Evolutionary conservation across 1,140 invertebrate genomes (phyloP).

Genomic region (Meloidogyne exigua): DNA sequence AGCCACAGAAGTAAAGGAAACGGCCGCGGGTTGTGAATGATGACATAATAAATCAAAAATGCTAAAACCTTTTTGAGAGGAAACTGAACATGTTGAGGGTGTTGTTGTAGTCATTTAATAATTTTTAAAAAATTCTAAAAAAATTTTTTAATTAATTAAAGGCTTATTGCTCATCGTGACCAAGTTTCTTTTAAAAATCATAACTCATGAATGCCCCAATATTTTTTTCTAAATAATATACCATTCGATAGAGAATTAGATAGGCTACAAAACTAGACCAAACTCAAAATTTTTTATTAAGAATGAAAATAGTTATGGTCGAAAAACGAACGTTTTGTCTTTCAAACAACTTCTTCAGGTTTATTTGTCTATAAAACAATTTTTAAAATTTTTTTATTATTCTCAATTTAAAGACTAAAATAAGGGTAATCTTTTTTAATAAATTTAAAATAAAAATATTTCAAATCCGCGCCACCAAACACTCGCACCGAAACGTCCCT

Average conservation of each 20-base stretch:
- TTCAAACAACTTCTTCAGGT: not conserved
- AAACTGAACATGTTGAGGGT: not conserved
- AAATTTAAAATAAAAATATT: no score
- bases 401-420: no score
- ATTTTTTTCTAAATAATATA: not conserved
- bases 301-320: not conserved
- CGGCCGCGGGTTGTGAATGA: not conserved
- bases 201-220: not conserved
- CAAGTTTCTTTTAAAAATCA: not conserved
- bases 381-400: no score
- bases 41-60: constrained; percentile 2
- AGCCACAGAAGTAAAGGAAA: not conserved
- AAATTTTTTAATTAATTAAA: not conserved
- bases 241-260: not conserved
- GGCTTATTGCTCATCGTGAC: no score
- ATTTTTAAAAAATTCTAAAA: not conserved
- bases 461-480: no score
- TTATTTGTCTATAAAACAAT: not conserved
- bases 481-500: not conserved
- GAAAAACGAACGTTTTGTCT: not conserved
- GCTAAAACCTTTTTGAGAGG: not conserved
- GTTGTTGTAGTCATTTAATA: not conserved
- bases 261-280: not conserved
- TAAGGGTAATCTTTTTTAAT: no score
- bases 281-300: not conserved